Conservation (phyloP, 92 coral and sea anemone species). For the Blastomussa wellsi region DNA sequence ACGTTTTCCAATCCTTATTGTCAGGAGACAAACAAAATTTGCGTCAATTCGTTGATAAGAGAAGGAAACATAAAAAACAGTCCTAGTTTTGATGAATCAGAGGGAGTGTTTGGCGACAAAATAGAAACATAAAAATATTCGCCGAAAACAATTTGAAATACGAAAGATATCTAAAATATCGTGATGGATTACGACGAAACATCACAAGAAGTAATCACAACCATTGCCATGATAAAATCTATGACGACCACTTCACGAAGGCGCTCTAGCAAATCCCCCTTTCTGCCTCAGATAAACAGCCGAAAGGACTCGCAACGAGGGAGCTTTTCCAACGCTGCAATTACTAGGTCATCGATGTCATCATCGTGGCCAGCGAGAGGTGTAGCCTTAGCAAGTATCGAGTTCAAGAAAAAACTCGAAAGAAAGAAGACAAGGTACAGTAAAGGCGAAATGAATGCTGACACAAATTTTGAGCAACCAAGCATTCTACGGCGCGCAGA, state of each 20-base stretch:
- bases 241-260: constrained; percentile 39
- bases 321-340: neutral
- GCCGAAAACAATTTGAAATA: neutral
- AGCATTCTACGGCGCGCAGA: neutral
- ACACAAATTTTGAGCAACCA: neutral
- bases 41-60: constrained; percentile 1
- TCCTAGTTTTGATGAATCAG: neutral
- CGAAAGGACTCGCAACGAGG: neutral
- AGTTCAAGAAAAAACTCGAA: constrained; percentile 35
- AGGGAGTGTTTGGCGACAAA: neutral
- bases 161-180: neutral
- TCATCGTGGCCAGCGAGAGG: constrained; percentile 23
- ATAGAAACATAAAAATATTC: neutral
- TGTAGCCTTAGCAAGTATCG: constrained; percentile 40
- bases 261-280: constrained; percentile 14
- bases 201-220: constrained; percentile 26
- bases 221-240: constrained; percentile 41
- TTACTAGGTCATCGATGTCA: neutral
- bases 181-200: constrained; percentile 36
- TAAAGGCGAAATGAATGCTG: neutral
- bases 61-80: neutral
- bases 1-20: neutral
- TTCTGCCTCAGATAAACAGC: constrained; percentile 11
- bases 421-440: neutral
- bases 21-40: neutral